Conservation (phyloP, 2,797 vertebrate genomes). For the Silurus lanzhouensis region DNA sequence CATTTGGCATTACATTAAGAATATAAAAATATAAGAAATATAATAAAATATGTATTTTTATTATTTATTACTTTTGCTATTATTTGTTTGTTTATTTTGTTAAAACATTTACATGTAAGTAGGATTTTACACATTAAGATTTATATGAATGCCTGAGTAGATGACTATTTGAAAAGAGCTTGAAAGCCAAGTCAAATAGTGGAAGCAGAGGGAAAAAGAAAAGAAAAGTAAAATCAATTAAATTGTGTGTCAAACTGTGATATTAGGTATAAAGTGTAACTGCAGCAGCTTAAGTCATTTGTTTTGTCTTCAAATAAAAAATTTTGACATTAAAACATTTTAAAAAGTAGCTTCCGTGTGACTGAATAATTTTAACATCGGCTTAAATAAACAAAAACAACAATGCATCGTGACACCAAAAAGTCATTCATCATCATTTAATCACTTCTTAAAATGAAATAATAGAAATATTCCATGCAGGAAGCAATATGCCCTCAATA, state of each 20-base stretch:
- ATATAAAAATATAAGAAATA: neutral
- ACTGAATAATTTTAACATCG: neutral
- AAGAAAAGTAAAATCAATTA: neutral
- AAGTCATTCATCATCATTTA: neutral
- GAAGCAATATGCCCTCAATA: neutral
- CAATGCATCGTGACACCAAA: neutral
- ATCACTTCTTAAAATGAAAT: neutral
- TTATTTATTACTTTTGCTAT: too few species aligned
- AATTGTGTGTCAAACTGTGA: neutral
- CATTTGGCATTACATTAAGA: neutral
- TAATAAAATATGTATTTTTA: too few species aligned
- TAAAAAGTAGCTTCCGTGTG: neutral
- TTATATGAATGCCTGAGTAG: neutral
- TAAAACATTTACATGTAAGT: neutral
- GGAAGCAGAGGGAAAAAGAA: neutral
- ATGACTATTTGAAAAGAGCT: neutral
- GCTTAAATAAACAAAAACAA: neutral
- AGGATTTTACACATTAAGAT: neutral
- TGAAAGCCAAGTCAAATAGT: neutral
- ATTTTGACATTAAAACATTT: neutral
- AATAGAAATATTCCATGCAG: neutral
- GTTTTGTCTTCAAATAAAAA: neutral
- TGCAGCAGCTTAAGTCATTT: neutral
- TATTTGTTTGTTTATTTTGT: too few species aligned
- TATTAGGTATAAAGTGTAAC: neutral